Evolutionary conservation across 2,888 invertebrate genomes (phyloP).

Genomic region (Tiphia femorata): DNA sequence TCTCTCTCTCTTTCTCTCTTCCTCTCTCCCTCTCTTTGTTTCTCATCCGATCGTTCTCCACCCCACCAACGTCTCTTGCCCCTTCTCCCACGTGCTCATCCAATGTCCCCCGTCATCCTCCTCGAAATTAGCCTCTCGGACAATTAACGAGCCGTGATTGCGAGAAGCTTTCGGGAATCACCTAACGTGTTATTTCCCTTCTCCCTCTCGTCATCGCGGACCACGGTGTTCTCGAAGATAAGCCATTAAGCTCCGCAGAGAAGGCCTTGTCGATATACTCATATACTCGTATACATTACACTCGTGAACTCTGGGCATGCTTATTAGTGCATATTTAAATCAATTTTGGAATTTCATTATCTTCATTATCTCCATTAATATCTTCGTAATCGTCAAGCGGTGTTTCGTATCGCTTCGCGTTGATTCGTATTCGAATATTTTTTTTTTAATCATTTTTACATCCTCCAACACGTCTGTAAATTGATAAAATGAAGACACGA

Average conservation of each 20-base stretch:
- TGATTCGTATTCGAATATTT: no score
- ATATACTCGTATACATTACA: no score
- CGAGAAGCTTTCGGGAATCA: background rate
- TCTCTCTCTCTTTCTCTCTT: conserved; percentile 6
- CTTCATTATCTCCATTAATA: no score
- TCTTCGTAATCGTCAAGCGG: no score
- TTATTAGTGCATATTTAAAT: no score
- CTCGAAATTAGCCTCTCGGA: background rate
- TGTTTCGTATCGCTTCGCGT: no score
- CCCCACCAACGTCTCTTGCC: background rate
- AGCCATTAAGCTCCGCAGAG: no score
- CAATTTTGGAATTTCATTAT: no score
- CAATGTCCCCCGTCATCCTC: background rate
- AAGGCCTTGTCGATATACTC: no score
- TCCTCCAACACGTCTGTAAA: background rate
- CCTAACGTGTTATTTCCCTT: background rate
- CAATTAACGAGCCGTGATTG: conserved; percentile 1
- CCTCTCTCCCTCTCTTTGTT: background rate
- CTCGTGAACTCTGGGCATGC: no score
- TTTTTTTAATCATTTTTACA: no score
- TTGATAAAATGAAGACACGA: no score
- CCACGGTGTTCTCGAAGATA: background rate
- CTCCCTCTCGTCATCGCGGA: background rate
- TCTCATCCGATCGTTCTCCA: background rate
- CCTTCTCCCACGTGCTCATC: background rate